Percentiles rank a stretch among this genome's conserved stretches.
These are phyloP conservation scores for Caenorhabditis sp. DNA, from an alignment of 2,888 invertebrate species.

Conservation along the genomic window DNA sequence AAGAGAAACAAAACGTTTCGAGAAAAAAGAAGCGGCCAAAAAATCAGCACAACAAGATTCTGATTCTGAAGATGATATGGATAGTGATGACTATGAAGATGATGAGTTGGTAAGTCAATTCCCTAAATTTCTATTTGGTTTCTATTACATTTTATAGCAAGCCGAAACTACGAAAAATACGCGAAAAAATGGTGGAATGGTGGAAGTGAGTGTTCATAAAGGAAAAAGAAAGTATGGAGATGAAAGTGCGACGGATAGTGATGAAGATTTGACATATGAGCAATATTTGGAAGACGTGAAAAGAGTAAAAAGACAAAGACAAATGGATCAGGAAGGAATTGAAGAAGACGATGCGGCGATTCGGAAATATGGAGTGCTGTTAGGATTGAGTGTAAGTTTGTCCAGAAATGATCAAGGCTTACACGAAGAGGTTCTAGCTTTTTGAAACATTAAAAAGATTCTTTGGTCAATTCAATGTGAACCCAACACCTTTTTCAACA, in stretches of 20 bases:
- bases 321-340: slow-evolving; percentile 14
- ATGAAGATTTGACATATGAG: slow-evolving; percentile 48
- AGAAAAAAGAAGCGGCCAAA: slow-evolving; percentile 6
- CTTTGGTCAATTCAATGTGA: no score
- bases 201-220: slow-evolving; percentile 31
- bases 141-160: not conserved
- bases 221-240: slow-evolving; percentile 40
- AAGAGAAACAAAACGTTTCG: slow-evolving; percentile 22
- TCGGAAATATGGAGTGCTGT: slow-evolving; percentile 32
- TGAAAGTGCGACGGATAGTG: slow-evolving; percentile 25
- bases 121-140: no score
- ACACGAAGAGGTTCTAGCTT: no score
- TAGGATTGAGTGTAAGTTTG: slow-evolving; percentile 20
- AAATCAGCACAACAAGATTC: slow-evolving; percentile 8
- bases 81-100: slow-evolving; percentile 4
- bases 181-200: slow-evolving; percentile 6
- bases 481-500: no score
- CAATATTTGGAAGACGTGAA: slow-evolving; percentile 47
- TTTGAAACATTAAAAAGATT: no score
- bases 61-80: slow-evolving; percentile 12
- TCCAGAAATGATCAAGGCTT: no score
- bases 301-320: slow-evolving; percentile 15
- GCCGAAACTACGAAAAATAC: slow-evolving; percentile 9
- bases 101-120: not conserved
- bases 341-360: slow-evolving; percentile 39